Evolutionary conservation across 1,140 invertebrate genomes (phyloP).

Genomic region (Medauroidea extradentata): DNA sequence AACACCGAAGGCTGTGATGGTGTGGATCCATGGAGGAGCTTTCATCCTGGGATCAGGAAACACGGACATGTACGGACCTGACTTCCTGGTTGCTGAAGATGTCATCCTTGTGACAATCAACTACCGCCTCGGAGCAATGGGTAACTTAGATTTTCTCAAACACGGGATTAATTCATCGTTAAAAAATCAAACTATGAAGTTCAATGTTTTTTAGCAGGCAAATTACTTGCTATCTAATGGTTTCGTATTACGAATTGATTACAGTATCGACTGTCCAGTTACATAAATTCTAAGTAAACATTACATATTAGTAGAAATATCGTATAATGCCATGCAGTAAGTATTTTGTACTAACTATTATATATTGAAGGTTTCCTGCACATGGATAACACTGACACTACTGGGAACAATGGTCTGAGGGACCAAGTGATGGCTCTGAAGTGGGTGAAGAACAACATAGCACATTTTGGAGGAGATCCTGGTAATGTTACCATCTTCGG

Average conservation of each 20-base stretch:
- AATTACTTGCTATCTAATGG: too few relatives aligned
- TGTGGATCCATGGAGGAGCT: slow-evolving; percentile 73
- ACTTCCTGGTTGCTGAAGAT: slow-evolving; percentile 58
- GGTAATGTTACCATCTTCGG: slow-evolving; percentile 28
- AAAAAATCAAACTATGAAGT: too few relatives aligned
- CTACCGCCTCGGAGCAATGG: slow-evolving; percentile 62
- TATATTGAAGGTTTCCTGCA: too few relatives aligned
- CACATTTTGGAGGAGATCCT: slow-evolving; percentile 43
- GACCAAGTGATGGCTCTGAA: slow-evolving; percentile 43
- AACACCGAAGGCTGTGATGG: slow-evolving; percentile 55
- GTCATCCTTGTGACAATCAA: slow-evolving; percentile 67
- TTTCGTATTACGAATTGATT: too few relatives aligned
- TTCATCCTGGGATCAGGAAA: slow-evolving; percentile 59
- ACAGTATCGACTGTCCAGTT: too few relatives aligned
- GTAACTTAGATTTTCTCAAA: slow-evolving; percentile 38
- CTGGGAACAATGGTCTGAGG: slow-evolving; percentile 40
- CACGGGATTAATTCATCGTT: too few relatives aligned
- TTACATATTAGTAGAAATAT: too few relatives aligned
- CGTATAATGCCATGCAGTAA: too few relatives aligned
- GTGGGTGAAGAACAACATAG: slow-evolving; percentile 44
- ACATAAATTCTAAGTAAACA: too few relatives aligned
- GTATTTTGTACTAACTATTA: too few relatives aligned
- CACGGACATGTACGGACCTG: slow-evolving; percentile 56
- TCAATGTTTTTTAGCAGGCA: too few relatives aligned
- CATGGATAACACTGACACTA: slow-evolving; percentile 23